Evolutionary conservation across 2,113 vertebrate species (phyloP), one percentile per base, ranked within the genome.

Genomic region (Sakesphorus luctuosus): DNA sequence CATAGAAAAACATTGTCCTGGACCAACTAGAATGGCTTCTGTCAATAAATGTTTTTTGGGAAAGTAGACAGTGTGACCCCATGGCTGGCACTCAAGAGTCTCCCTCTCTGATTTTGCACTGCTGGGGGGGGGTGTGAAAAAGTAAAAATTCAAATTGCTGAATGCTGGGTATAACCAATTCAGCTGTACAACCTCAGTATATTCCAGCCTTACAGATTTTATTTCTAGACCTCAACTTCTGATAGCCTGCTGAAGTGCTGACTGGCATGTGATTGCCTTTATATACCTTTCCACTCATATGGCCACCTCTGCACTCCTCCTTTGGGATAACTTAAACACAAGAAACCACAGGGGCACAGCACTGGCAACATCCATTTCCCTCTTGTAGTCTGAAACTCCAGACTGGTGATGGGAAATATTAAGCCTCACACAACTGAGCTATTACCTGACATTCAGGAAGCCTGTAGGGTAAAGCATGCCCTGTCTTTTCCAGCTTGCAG

Each of bases 161-260:
- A 78, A 52, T 47, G 66, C 69, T 62, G 76, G 26, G 36, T 81
- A 50, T 75, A 87, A 94, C 81, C 69, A 87, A 26, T 73, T 86
- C 20, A 18, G 49, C 25, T 65, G 21, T 52, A 40, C n/a, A 82
- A 31, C 50, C 25, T 13, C 20, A 49, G 5, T 29, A 35, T 6
- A 16, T 23, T 83, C 93, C 53, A 83, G 10, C 21, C 53, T 76
- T 47, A 53, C 11, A 58, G 21, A 12, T 72, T 83, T 79, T 75
- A 29, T 82, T 61, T 76, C 36, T 36, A 85, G 17, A 84, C 3
- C 31, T 35, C 3, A 16, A n/a, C 9, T n/a, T 43, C 59, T 46
- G 15, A 13, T 62, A 66, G 13, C 36, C 26, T 83, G n/a, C 11
- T 36, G 59, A 58, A 87, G 11, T 3, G 2, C 35, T 72, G 61